Base-by-base conservation (phyloP, 2,113 vertebrate genomes). In the Bos javanicus region DNA sequence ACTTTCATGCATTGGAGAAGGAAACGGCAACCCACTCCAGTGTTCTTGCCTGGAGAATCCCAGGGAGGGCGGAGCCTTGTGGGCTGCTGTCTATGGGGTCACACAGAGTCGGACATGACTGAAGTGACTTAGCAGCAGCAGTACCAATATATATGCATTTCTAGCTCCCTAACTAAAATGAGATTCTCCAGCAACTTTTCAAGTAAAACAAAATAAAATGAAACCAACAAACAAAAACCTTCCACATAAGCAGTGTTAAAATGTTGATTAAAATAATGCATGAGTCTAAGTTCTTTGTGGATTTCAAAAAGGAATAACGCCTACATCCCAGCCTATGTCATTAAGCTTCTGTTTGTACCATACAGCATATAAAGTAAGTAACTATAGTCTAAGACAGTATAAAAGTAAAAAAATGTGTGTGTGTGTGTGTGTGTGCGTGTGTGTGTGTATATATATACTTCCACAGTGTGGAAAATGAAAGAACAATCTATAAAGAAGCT, bases 91-190 rank as follows among this genome's bases (percentile, higher is more conserved):
- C 48, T 48, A 48, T 48, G 48, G 48, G 48, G 10, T 48, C 48
- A 11, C 48, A 48, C 48, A 12, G 11, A 48, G 48, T 48, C 48
- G 11, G 48, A 48, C 48, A 48, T 10, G 48, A 48, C 48, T 48
- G 2, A 48, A 48, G 48, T 48, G 48, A 48, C 48, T 48, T 48
- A 48, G 11, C 48, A 48, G 48, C 48, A 48, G 48, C 11, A 48
- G 48, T 48, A 90, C 7, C 21, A 21, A 71, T 26, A 90, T 39
- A 30, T 54, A 94, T 43, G 17, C 46, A 85, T 74, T 89, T 90
- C 59, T 86, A 57, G 59, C 6, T 88, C 19, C 28, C 12, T 84
- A 16, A 92, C 21, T 92, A 94, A 89, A 90, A 57, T 81, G 33
- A 76, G 46, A 86, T 80, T 85, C 36, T 6, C 74, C 6, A 89